phyloP scores from a whole-genome alignment of 2,797 vertebrate species.

The Adrianichthys oophorus region DNA sequence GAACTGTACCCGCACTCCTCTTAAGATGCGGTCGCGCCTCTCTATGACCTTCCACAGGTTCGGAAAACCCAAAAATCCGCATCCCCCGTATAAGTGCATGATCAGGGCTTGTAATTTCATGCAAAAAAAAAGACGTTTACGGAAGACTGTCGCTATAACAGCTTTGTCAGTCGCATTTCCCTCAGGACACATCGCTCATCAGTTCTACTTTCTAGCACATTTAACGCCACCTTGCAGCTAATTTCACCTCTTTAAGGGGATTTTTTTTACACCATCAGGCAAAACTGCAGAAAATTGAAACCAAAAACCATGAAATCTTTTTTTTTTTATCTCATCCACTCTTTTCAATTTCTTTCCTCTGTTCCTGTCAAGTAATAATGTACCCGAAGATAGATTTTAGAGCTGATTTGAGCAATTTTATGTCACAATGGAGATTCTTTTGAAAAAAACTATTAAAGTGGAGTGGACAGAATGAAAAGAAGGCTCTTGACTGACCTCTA shows the following conservation, averaged over 20 bases:
- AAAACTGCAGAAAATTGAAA: slow-evolving; percentile 19
- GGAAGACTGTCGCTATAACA: not conserved
- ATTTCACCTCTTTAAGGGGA: slow-evolving; percentile 34
- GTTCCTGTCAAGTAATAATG: slow-evolving; percentile 2
- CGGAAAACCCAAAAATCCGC: too few relatives aligned
- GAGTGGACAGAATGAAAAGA: not conserved
- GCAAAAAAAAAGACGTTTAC: too few relatives aligned
- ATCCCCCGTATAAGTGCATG: too few relatives aligned
- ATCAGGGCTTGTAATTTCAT: too few relatives aligned
- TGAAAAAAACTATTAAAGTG: too few relatives aligned
- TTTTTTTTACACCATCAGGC: slow-evolving; percentile 30
- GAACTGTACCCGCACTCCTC: too few relatives aligned
- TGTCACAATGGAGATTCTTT: too few relatives aligned
- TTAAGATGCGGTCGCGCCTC: too few relatives aligned
- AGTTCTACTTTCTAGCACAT: slow-evolving; percentile 27
- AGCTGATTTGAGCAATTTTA: too few relatives aligned
- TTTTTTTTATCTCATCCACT: slow-evolving; percentile 1
- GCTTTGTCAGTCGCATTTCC: slow-evolving; percentile 15
- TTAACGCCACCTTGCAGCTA: slow-evolving; percentile 30
- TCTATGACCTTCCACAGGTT: too few relatives aligned
- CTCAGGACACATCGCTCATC: slow-evolving; percentile 17
- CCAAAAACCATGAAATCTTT: slow-evolving; percentile 37
- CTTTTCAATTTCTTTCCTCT: not conserved
- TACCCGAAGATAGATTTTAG: too few relatives aligned
- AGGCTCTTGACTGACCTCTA: slow-evolving; percentile 53